A percentile compares a stretch with the other conserved stretches of the same genome.
These are phyloP conservation scores for Crematogaster levior DNA, from an alignment of 2,888 invertebrate species.

Conservation along the genomic window DNA sequence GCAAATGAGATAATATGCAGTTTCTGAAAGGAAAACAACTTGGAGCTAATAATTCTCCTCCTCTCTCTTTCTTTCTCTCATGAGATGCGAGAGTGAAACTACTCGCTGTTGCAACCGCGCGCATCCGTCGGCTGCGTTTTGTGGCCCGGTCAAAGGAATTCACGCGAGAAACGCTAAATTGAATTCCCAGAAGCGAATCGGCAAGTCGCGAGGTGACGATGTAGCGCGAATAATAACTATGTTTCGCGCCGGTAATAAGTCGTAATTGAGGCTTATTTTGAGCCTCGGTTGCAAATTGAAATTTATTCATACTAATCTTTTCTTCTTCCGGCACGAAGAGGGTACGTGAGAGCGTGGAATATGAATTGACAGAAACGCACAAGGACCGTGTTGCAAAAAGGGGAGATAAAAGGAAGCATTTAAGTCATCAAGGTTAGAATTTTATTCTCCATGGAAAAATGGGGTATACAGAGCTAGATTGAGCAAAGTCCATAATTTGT, in stretches of 20 bases:
- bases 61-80: background rate
- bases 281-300: slow-evolving; percentile 39
- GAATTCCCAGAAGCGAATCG: slow-evolving; percentile 46
- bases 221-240: slow-evolving; percentile 47
- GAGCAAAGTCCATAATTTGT: background rate
- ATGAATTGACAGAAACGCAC: background rate
- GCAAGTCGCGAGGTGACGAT: slow-evolving; percentile 45
- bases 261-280: slow-evolving; percentile 36
- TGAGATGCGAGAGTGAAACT: background rate
- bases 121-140: slow-evolving; percentile 20
- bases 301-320: slow-evolving; percentile 40
- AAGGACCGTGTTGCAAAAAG: background rate
- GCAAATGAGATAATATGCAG: slow-evolving; percentile 59
- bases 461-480: background rate
- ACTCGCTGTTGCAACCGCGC: background rate
- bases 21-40: slow-evolving; percentile 53
- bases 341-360: slow-evolving; percentile 17
- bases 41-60: slow-evolving; percentile 13
- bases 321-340: slow-evolving; percentile 36
- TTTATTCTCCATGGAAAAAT: slow-evolving; percentile 2
- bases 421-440: background rate
- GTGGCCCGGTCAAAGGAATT: slow-evolving; percentile 13
- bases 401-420: background rate
- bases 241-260: slow-evolving; percentile 46
- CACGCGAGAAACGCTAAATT: slow-evolving; percentile 45